phyloP scores from a whole-genome alignment of 2,113 vertebrate genomes.

The Triplophysa dalaica region DNA sequence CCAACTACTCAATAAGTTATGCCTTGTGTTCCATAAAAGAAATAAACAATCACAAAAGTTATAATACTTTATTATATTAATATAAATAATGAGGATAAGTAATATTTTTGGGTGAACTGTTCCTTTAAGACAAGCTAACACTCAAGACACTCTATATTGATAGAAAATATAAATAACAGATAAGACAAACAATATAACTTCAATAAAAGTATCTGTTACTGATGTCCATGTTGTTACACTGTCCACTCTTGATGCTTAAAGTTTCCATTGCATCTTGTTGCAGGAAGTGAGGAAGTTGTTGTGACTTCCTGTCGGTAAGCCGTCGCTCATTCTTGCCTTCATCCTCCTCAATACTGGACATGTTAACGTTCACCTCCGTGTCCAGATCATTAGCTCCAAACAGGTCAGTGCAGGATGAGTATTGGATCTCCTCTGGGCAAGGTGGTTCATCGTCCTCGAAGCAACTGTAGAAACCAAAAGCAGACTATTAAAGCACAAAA shows the following conservation, averaged over 20 bases:
- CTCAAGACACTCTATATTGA: background rate
- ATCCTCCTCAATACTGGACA: slow-evolving; percentile 42
- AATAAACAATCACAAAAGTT: too few relatives aligned
- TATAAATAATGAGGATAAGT: too few relatives aligned
- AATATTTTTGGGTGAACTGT: background rate
- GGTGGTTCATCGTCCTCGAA: slow-evolving; percentile 87
- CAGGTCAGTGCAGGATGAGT: slow-evolving; percentile 64
- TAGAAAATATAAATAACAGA: slow-evolving; percentile 20
- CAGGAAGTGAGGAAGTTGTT: slow-evolving; percentile 44
- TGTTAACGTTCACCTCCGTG: slow-evolving; percentile 62
- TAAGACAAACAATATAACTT: background rate
- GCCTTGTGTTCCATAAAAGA: too few relatives aligned
- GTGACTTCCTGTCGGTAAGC: slow-evolving; percentile 35
- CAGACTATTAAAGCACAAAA: background rate
- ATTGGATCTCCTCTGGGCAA: slow-evolving; percentile 85
- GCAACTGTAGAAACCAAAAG: slow-evolving; percentile 53
- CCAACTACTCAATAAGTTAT: too few relatives aligned
- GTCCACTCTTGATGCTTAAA: slow-evolving; percentile 47
- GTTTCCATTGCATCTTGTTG: slow-evolving; percentile 45
- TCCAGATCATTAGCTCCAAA: slow-evolving; percentile 56
- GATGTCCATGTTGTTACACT: slow-evolving; percentile 41
- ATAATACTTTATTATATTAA: too few relatives aligned
- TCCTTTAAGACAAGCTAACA: background rate
- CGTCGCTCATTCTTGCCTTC: slow-evolving; percentile 5
- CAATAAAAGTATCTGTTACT: slow-evolving; percentile 27